Base-by-base conservation (phyloP, 2,113 vertebrate species). In the Melanotaenia duboulayi region DNA sequence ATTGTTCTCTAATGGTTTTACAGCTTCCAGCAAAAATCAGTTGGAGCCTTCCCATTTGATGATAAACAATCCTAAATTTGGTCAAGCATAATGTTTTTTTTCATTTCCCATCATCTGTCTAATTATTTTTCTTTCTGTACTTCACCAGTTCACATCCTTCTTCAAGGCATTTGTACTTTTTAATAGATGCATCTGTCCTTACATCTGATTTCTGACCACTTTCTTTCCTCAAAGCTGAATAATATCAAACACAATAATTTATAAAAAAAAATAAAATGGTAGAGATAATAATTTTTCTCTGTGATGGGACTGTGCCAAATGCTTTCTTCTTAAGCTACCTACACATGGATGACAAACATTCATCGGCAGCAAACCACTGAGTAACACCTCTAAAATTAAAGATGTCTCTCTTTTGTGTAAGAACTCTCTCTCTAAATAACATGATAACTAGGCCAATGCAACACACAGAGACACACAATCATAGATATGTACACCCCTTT, bases 381-480 rank as follows among this genome's bases (percentile, higher is more conserved):
- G 61, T 48, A 64, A 76, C 58, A 37, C 19, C 35, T 65, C 63
- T 44, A 66, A 54, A 65, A 65, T 69, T 57, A 63, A 24, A n/a
- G 1, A 51, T 28, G 16, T 51, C 44, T 64, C 40, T 75, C n/a
- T 23, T 5, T 20, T 37, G 22, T 51, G 61, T 68, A 54, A 69
- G 8, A 3, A 3, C 56, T 60, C 1, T 40, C 12, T 68, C 51
- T 74, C 39, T 42, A 71, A 55, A 71, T 65, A 76, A 62, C n/a
- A 32, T 51, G 2, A 70, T 70, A 71, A 64, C 10, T 17, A n/a
- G n/a, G n/a, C n/a, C n/a, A 1, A 39, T 14, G 4, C 10, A 20
- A 42, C 50, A 46, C 48, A 40, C 5, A 65, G 2, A 28, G 24
- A 66, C 46, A 25, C 24, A 40, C 14, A 13, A 64, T 56, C 20